Percentiles rank a stretch among this genome's conserved stretches.
phyloP scores from a whole-genome alignment of 2,888 invertebrate genomes.

The Ochropleura plecta region DNA sequence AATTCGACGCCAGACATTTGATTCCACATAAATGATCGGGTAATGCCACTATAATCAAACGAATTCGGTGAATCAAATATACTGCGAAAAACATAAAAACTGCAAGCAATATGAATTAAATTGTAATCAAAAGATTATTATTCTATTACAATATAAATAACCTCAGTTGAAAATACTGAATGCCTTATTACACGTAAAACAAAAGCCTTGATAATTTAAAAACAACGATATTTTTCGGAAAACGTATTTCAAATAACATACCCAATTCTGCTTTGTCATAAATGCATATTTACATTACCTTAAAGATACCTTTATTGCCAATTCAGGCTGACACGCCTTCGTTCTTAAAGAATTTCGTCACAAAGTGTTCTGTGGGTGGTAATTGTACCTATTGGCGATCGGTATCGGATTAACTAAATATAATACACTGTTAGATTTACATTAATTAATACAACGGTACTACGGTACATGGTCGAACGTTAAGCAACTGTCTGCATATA shows the following conservation, averaged over 20 bases:
- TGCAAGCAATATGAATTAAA: not conserved
- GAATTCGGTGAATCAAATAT: not conserved
- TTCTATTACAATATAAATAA: not conserved
- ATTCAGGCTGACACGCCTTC: constrained; percentile 68
- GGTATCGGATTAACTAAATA: constrained; percentile 70
- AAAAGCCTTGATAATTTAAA: constrained; percentile 35
- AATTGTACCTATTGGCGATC: constrained; percentile 59
- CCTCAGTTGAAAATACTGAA: constrained; percentile 27
- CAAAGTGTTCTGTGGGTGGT: constrained; percentile 66
- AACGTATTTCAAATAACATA: constrained; percentile 7
- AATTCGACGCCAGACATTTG: constrained; percentile 45
- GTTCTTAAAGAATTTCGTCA: constrained; percentile 66
- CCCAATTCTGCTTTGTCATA: constrained; percentile 19
- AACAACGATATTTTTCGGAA: constrained; percentile 22
- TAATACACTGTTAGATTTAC: constrained; percentile 70
- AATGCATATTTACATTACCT: constrained; percentile 44
- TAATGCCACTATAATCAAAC: constrained; percentile 4
- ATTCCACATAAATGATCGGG: constrained; percentile 37
- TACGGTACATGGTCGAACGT: constrained; percentile 62
- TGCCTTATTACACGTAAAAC: constrained; percentile 33
- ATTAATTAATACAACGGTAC: constrained; percentile 70
- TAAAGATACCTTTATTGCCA: constrained; percentile 28
- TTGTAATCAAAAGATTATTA: constrained; percentile 22
- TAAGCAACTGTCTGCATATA: constrained; percentile 66
- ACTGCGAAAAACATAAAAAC: not conserved